Base-by-base conservation (phyloP, 2,797 vertebrate genomes). In the Spatula clypeata region DNA sequence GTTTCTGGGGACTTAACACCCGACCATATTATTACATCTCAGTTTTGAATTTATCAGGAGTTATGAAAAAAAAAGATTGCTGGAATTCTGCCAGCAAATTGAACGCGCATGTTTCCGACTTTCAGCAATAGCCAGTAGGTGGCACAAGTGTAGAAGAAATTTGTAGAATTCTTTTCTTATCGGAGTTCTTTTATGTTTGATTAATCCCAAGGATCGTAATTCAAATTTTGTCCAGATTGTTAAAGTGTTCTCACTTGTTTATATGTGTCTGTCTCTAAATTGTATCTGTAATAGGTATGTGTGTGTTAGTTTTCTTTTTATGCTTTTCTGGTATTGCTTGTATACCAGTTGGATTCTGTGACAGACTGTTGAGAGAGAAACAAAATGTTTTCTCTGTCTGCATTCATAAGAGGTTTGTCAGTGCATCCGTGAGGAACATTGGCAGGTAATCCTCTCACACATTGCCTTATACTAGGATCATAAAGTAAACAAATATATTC, bases 181-280 rank as follows among this genome's bases (percentile, higher is more conserved):
- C 93, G 93, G 95, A 91, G 93, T 94, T 93, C 32, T 86, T 95
- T 95, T 86, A 88, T 94, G 31, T 73, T 95, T 72, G 49, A 17
- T 64, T 86, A 10, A 44, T 73, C 91, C 74, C 32, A 60, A 81
- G 29, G 40, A 57, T 34, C 66, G 10, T 32, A 61, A 61, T 58
- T 74, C 15, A 82, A 58, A n/a, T 69, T 34, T 15, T 57, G 34
- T n/a, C 62, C n/a, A 49, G 34, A 61, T 44, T 0, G 1, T 73
- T 49, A 62, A 64, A 66, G 19, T 31, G 18, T 9, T 53, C 32
- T 7, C 21, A n/a, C 44, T 86, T 34, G 8, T 60, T 79, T 66
- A 55, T 67, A 26, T 5, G 6, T 51, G 32, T 3, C 5, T 62
- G 51, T 71, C 7, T 83, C 57, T 49, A 53, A 62, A 18, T 27